Conservation (phyloP, 2,888 invertebrate species). For the Hirtodrosophila duncani region DNA sequence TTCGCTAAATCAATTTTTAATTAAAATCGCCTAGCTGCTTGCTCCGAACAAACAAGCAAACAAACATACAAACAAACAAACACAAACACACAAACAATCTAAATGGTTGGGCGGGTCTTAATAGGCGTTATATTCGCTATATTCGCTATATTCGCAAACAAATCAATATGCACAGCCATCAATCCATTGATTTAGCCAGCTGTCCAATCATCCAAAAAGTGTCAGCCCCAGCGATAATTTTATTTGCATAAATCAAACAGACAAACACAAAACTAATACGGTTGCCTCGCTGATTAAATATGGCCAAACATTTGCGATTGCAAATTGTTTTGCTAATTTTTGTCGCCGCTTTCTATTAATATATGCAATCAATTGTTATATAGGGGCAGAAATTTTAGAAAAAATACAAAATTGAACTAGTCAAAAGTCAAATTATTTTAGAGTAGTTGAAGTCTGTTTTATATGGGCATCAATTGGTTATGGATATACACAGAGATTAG, state of each 20-base stretch:
- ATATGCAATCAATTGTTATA: too few species aligned
- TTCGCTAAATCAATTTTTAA: slow-evolving; percentile 67
- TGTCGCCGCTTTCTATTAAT: too few species aligned
- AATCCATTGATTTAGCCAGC: slow-evolving; percentile 30
- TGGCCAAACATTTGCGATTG: neutral
- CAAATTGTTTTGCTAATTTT: too few species aligned
- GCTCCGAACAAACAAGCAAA: slow-evolving; percentile 2
- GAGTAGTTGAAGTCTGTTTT: too few species aligned
- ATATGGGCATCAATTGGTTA: too few species aligned
- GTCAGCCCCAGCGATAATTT: slow-evolving; percentile 43
- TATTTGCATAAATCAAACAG: slow-evolving; percentile 62
- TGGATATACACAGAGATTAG: too few species aligned
- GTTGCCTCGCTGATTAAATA: slow-evolving; percentile 24
- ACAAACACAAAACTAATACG: slow-evolving; percentile 44
- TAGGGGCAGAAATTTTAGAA: too few species aligned
- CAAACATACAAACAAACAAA: neutral
- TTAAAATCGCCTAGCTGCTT: slow-evolving; percentile 54
- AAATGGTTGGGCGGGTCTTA: too few species aligned
- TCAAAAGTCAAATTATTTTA: too few species aligned
- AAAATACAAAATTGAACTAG: too few species aligned
- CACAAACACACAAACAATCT: slow-evolving; percentile 3
- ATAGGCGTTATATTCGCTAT: too few species aligned
- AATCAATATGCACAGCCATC: slow-evolving; percentile 51
- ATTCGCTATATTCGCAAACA: slow-evolving; percentile 33
- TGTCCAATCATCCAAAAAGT: slow-evolving; percentile 25